A percentile compares a stretch with the other conserved stretches of the same genome.
These are phyloP conservation scores for Junco hyemalis DNA, from an alignment of 2,113 vertebrate genomes.

Conservation along the genomic window DNA sequence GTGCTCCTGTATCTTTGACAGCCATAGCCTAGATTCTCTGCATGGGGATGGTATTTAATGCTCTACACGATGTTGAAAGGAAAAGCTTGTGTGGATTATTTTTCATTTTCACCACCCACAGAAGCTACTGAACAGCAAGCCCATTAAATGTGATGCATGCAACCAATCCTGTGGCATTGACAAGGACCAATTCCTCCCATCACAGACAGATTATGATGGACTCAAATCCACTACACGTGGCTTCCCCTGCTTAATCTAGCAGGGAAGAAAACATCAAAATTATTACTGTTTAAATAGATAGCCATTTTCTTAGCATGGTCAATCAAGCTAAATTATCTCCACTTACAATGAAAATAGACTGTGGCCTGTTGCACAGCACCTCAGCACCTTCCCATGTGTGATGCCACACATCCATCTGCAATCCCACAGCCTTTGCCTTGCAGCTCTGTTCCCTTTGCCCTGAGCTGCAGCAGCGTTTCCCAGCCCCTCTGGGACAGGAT, in stretches of 20 bases:
- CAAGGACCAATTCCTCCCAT: not conserved
- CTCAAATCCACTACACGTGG: not conserved
- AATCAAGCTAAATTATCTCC: slow-evolving; percentile 14
- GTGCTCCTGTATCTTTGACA: slow-evolving; percentile 30
- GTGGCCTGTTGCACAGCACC: not conserved
- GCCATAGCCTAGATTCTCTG: not conserved
- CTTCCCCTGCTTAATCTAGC: slow-evolving; percentile 37
- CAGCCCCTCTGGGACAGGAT: not conserved
- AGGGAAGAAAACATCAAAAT: not conserved
- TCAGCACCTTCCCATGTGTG: not conserved
- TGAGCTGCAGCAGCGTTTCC: not conserved
- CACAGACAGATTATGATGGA: slow-evolving; percentile 17
- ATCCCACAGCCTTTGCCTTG: not conserved
- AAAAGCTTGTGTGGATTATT: not conserved
- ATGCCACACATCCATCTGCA: not conserved
- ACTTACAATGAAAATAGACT: not conserved
- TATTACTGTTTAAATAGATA: slow-evolving; percentile 14
- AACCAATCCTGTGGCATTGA: not conserved
- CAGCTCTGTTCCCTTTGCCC: not conserved
- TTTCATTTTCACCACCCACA: slow-evolving; percentile 6
- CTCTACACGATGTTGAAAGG: not conserved
- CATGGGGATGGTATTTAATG: slow-evolving; percentile 2
- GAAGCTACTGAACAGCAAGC: slow-evolving; percentile 5
- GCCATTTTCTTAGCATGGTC: not conserved
- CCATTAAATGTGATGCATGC: slow-evolving; percentile 6